These are phyloP conservation scores for Hydropsyche betteni DNA, from an alignment of 2,888 invertebrate species.

Conservation along the genomic window DNA sequence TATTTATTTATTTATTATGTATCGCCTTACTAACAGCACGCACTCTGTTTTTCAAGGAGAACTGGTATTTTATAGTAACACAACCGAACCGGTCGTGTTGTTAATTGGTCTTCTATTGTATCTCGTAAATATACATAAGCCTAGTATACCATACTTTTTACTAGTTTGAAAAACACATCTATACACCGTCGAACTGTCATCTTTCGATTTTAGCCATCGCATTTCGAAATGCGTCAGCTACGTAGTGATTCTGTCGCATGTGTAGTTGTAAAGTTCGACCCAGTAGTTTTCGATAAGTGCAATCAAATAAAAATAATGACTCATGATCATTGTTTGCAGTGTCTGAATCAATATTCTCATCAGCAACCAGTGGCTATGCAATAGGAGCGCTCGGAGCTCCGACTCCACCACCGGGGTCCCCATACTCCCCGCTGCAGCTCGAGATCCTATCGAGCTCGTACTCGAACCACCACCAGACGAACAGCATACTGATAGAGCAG, in stretches of 20 bases:
- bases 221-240: too few relatives aligned
- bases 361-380: slow-evolving; percentile 68
- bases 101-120: slow-evolving; percentile 33
- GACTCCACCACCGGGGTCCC: slow-evolving; percentile 75
- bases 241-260: too few relatives aligned
- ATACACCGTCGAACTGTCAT: too few relatives aligned
- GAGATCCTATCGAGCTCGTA: slow-evolving; percentile 68
- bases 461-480: slow-evolving; percentile 57
- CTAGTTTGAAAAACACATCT: too few relatives aligned
- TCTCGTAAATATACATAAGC: not conserved
- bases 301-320: too few relatives aligned
- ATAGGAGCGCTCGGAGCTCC: slow-evolving; percentile 68
- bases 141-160: too few relatives aligned
- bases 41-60: slow-evolving; percentile 30
- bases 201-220: too few relatives aligned
- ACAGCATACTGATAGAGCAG: slow-evolving; percentile 40
- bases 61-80: slow-evolving; percentile 30
- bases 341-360: slow-evolving; percentile 74
- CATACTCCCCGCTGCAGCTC: slow-evolving; percentile 73
- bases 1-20: slow-evolving; percentile 28
- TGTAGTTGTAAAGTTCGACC: too few relatives aligned
- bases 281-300: too few relatives aligned
- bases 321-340: slow-evolving; percentile 58
- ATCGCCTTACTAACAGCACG: slow-evolving; percentile 28
- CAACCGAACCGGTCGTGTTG: slow-evolving; percentile 29